A percentile compares a stretch with the other conserved stretches of the same genome.
Evolutionary conservation across 2,113 vertebrate genomes (phyloP).

Genomic region (Picathartes gymnocephalus): DNA sequence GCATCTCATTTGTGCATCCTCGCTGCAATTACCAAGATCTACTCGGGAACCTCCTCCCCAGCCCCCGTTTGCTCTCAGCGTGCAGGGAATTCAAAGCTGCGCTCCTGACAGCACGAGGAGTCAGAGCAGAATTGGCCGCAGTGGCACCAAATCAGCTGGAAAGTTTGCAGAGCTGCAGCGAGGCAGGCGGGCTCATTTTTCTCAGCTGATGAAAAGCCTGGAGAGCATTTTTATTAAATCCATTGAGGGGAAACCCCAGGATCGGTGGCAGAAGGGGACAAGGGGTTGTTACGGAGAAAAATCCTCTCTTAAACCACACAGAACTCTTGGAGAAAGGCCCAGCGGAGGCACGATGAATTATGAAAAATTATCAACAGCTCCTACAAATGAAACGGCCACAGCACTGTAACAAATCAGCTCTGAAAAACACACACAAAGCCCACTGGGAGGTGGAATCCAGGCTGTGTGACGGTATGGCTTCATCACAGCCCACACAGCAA

Average conservation of each 20-base stretch:
- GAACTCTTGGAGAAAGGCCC: not conserved
- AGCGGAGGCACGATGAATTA: not conserved
- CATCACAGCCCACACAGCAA: not conserved
- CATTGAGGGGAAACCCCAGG: slow-evolving; percentile 28
- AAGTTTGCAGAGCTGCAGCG: not conserved
- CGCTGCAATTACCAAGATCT: not conserved
- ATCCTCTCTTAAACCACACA: not conserved
- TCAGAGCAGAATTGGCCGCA: not conserved
- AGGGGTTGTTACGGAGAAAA: slow-evolving; percentile 36
- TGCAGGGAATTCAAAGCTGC: not conserved
- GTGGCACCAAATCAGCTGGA: not conserved
- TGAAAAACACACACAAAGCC: not conserved
- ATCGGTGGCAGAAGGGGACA: not conserved
- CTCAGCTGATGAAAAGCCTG: slow-evolving; percentile 34
- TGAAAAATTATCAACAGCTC: not conserved
- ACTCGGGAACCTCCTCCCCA: not conserved
- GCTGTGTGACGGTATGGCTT: not conserved
- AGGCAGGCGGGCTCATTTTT: not conserved
- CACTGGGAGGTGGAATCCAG: not conserved
- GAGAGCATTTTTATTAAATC: slow-evolving; percentile 28
- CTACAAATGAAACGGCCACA: not conserved
- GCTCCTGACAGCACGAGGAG: not conserved
- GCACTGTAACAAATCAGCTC: not conserved
- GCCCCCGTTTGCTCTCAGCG: not conserved
- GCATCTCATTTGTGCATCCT: not conserved